phyloP scores from a whole-genome alignment of 2,888 invertebrate genomes.

The Catocala nupta region DNA sequence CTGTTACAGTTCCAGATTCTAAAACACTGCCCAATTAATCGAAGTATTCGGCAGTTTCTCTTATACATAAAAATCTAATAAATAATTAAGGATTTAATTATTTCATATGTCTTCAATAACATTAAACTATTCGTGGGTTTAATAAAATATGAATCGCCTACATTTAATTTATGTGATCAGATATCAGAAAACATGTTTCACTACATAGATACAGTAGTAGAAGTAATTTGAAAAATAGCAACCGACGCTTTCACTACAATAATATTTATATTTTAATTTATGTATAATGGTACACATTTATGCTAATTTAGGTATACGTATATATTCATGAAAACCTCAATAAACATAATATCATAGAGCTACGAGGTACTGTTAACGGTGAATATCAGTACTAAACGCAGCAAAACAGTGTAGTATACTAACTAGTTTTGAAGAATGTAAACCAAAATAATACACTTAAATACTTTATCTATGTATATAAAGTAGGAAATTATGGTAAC shows the following conservation, averaged over 20 bases:
- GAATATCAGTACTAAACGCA: not conserved
- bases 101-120: not conserved
- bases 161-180: constrained; percentile 12
- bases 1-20: no score
- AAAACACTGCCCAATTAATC: no score
- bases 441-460: constrained; percentile 10
- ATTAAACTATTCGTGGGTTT: not conserved
- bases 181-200: constrained; percentile 34
- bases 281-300: not conserved
- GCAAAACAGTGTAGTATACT: no score
- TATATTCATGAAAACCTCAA: no score
- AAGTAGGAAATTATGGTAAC: constrained; percentile 30
- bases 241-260: constrained; percentile 39
- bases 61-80: no score
- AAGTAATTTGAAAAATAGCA: constrained; percentile 34
- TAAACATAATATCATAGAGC: no score
- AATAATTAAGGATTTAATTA: no score
- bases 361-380: no score
- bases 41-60: no score
- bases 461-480: constrained; percentile 11
- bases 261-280: not conserved
- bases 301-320: no score
- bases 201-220: constrained; percentile 5
- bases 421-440: constrained; percentile 6
- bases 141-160: constrained; percentile 11